Percentiles rank a stretch among this genome's conserved stretches.
phyloP scores from a whole-genome alignment of 1,140 invertebrate genomes.

The Drosophila kanapiae region DNA sequence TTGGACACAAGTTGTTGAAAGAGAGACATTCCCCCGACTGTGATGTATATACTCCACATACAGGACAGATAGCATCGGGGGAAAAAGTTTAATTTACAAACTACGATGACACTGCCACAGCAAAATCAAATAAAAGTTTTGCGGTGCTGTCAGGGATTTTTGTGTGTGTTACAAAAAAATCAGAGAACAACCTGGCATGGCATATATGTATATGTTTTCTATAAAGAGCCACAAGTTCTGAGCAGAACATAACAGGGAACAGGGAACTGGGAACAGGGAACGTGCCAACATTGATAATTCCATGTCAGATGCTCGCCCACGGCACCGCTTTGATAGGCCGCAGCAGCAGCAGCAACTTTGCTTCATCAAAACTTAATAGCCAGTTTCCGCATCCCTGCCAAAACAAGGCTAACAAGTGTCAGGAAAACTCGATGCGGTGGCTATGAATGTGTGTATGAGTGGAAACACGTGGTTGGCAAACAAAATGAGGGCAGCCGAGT shows the following conservation, averaged over 20 bases:
- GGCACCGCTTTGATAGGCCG: constrained; percentile 34
- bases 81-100: constrained; percentile 47
- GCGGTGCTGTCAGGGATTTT: constrained; percentile 53
- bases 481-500: constrained; percentile 51
- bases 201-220: background rate
- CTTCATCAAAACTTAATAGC: constrained; percentile 77
- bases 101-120: constrained; percentile 35
- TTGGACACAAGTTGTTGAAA: constrained; percentile 21
- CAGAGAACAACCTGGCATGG: constrained; percentile 4
- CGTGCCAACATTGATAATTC: constrained; percentile 70
- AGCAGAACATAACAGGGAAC: constrained; percentile 26
- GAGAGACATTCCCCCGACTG: background rate
- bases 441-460: constrained; percentile 24
- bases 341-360: constrained; percentile 38
- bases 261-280: background rate
- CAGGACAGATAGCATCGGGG: constrained; percentile 25
- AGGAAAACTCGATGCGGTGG: constrained; percentile 34
- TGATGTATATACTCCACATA: background rate
- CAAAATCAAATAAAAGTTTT: constrained; percentile 43
- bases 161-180: constrained; percentile 19
- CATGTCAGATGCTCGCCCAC: constrained; percentile 34
- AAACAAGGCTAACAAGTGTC: constrained; percentile 70
- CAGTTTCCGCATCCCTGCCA: constrained; percentile 65
- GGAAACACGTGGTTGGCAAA: constrained; percentile 30
- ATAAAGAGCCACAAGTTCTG: constrained; percentile 18